A percentile compares a stretch with the other conserved stretches of the same genome.
Evolutionary conservation across 2,888 invertebrate species (phyloP).

Genomic region (Amiota communis): DNA sequence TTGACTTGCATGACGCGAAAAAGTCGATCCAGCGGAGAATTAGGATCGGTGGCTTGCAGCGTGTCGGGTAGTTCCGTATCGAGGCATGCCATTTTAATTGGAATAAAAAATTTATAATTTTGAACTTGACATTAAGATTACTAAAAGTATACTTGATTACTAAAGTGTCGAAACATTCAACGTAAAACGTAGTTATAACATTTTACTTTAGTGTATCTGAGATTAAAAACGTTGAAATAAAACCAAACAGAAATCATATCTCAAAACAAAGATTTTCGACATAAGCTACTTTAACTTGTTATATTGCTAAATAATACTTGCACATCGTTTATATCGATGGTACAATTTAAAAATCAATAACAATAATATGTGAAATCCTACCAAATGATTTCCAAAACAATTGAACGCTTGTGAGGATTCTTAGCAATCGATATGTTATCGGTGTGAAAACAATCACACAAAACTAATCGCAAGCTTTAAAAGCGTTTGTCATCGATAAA

Average conservation of each 20-base stretch:
- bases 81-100: neutral
- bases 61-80: too few species aligned
- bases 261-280: too few species aligned
- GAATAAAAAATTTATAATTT: neutral
- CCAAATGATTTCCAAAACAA: constrained; percentile 38
- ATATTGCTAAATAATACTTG: neutral
- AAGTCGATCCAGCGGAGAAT: constrained; percentile 33
- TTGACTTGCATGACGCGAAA: constrained; percentile 43
- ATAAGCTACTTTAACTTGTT: too few species aligned
- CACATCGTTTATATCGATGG: constrained; percentile 29
- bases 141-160: too few species aligned
- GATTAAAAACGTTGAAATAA: too few species aligned
- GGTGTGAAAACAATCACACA: constrained; percentile 20
- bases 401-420: constrained; percentile 60
- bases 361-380: too few species aligned
- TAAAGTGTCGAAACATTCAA: too few species aligned
- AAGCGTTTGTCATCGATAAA: constrained; percentile 62
- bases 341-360: too few species aligned
- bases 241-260: too few species aligned
- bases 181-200: too few species aligned
- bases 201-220: too few species aligned
- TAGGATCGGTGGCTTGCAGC: neutral
- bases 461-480: constrained; percentile 46
- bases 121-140: neutral
- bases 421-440: constrained; percentile 26